Percentiles rank a stretch among this genome's conserved stretches.
These are phyloP conservation scores for Mus spretus DNA, from an alignment of 2,797 vertebrate species.

Conservation along the genomic window DNA sequence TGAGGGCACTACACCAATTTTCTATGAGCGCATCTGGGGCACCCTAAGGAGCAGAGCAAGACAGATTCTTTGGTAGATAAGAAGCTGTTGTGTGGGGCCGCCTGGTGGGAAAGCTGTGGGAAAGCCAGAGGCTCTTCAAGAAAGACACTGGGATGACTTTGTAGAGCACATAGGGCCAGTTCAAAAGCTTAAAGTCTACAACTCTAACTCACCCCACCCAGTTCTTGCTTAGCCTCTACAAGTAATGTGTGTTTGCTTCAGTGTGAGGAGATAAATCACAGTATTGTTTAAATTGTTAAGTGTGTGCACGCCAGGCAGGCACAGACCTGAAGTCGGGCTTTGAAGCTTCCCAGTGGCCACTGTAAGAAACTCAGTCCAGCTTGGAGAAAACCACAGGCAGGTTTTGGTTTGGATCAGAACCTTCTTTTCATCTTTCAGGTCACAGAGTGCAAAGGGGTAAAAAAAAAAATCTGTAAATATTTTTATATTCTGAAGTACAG, in stretches of 20 bases:
- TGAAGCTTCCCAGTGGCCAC: slow-evolving; percentile 67
- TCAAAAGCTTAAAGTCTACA: slow-evolving; percentile 47
- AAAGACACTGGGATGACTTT: neutral
- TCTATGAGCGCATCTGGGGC: neutral
- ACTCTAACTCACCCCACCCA: slow-evolving; percentile 2
- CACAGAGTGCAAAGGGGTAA: slow-evolving; percentile 71
- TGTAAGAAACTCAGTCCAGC: slow-evolving; percentile 56
- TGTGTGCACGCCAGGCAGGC: slow-evolving; percentile 26
- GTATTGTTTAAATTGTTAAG: slow-evolving; percentile 64
- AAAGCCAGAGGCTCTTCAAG: slow-evolving; percentile 21
- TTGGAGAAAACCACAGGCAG: slow-evolving; percentile 71
- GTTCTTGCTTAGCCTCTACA: slow-evolving; percentile 49
- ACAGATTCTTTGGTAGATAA: neutral
- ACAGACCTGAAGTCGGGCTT: slow-evolving; percentile 72
- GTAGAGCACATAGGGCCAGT: neutral
- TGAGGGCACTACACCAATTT: slow-evolving; percentile 16
- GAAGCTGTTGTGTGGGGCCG: neutral
- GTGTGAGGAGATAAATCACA: slow-evolving; percentile 71
- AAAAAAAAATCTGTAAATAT: slow-evolving; percentile 62
- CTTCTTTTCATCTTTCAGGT: slow-evolving; percentile 78
- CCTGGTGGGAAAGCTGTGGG: slow-evolving; percentile 23
- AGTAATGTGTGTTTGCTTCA: slow-evolving; percentile 70
- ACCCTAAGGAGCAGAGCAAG: neutral
- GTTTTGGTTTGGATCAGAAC: slow-evolving; percentile 73
- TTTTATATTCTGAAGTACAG: slow-evolving; percentile 60